These are phyloP conservation scores for Hiodon tergisus DNA, from an alignment of 2,113 vertebrate genomes.

Conservation along the genomic window DNA sequence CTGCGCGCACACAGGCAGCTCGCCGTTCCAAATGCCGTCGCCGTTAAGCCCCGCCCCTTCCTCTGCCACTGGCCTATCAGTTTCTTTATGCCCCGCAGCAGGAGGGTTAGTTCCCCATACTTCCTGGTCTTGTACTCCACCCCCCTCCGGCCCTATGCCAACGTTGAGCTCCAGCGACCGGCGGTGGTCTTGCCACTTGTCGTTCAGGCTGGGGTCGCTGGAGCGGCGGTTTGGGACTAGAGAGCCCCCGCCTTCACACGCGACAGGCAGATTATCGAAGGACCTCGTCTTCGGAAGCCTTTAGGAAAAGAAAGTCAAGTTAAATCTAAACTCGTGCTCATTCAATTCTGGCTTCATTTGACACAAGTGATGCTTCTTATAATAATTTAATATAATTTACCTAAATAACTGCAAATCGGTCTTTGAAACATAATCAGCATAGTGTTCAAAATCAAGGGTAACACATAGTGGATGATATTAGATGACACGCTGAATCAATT, in stretches of 20 bases:
- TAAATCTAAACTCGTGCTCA: background rate
- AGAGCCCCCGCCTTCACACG: constrained; percentile 75
- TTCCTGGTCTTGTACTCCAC: constrained; percentile 55
- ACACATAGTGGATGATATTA: no score
- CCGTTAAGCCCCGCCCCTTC: constrained; percentile 50
- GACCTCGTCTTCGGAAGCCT: constrained; percentile 94
- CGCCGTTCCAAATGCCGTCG: constrained; percentile 37
- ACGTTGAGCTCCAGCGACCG: constrained; percentile 84
- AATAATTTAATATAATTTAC: no score
- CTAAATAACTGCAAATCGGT: no score
- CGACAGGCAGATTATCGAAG: constrained; percentile 88
- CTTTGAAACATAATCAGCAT: no score
- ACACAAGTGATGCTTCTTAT: no score
- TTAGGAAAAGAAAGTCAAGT: constrained; percentile 1
- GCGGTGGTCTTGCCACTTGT: constrained; percentile 95
- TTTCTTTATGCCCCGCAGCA: constrained; percentile 29
- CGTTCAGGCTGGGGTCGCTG: constrained; percentile 91
- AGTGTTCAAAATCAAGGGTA: no score
- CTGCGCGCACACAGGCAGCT: constrained; percentile 21
- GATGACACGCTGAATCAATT: no score
- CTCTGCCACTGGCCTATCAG: background rate
- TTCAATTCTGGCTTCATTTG: no score
- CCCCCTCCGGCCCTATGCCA: constrained; percentile 63
- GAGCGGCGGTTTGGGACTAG: constrained; percentile 79
- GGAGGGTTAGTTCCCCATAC: constrained; percentile 36